These are phyloP conservation scores for Montipora capitata DNA, from an alignment of 92 coral and sea anemone species.

Conservation along the genomic window DNA sequence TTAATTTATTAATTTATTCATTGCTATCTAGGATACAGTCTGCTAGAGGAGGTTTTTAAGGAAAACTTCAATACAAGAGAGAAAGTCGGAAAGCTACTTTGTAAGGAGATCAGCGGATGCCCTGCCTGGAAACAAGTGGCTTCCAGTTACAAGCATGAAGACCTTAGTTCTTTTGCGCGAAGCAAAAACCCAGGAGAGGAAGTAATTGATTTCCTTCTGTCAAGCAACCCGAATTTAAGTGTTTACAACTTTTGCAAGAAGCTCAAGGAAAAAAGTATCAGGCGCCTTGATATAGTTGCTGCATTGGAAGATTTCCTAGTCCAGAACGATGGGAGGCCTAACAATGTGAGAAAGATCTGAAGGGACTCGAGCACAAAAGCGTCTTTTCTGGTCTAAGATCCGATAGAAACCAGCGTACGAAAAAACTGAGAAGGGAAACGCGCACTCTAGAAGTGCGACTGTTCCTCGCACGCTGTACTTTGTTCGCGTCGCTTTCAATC, in stretches of 20 bases:
- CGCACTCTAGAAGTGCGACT: too few species aligned
- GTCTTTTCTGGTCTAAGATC: too few species aligned
- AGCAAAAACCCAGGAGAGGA: background rate
- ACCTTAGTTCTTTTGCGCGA: background rate
- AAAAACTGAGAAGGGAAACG: too few species aligned
- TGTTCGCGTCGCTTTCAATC: too few species aligned
- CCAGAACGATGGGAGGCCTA: too few species aligned
- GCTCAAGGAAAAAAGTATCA: constrained; percentile 10
- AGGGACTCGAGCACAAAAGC: too few species aligned
- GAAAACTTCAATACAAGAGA: background rate
- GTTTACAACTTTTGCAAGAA: constrained; percentile 35
- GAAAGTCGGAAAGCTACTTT: background rate
- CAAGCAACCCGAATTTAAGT: background rate
- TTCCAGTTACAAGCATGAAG: background rate
- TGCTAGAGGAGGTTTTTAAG: background rate
- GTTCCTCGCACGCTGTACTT: too few species aligned
- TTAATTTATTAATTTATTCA: background rate
- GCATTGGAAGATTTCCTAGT: background rate
- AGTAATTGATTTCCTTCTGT: background rate
- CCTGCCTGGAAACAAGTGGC: constrained; percentile 15
- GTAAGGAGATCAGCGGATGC: too few species aligned
- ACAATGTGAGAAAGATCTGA: too few species aligned
- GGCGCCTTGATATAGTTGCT: constrained; percentile 28
- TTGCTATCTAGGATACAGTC: background rate
- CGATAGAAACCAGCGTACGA: too few species aligned